Base-by-base conservation (phyloP, 2,888 invertebrate species). In the Eudemis profundana region DNA sequence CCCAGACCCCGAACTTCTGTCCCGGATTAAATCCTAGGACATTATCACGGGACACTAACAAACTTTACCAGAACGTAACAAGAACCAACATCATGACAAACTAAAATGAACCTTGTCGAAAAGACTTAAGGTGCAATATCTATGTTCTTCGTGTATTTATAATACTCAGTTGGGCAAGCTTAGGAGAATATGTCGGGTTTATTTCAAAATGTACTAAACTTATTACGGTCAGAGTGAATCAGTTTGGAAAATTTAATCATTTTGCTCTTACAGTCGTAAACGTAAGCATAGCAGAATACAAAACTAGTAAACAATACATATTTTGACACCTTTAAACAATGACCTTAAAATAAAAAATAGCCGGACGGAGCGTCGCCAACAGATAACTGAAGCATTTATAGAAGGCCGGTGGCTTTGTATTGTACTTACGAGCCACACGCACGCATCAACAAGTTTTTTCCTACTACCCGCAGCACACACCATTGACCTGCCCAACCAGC, bases 11-110 rank as follows among this genome's bases (percentile, higher is more conserved):
- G 23, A 63, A 63, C 21, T 63, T 57, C 42, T 33, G 36, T 27
- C 62, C 47, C 29, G 50, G 57, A 50, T 50, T 59, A 59, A 64
- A 44, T 50, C 64, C 57, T 44, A 50, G 63, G 46, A 51, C 64
- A 64, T 64, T 64, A 59, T 59, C 57, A 19, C 57, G n/a, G 27
- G 33, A 42, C 47, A 56, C 42, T 42, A 40, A 49, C 19, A 19
- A 4, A 8, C 2, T 29, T 10, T 27, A 1, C 10, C 17, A 40
- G 14, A 50, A 50, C 14, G 40, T 17, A 12, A 61, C 19, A 50
- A 21, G 29, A 50, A n/a, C 12, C 12, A 49, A 5, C 19, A 29
- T 15, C n/a, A 15, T 8, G 15, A 0, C n/a, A 1, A 27, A 10
- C 19, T 14, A 50, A 29, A 50, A 27, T 14, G n/a, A 40, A 61